Base-by-base conservation (phyloP, 2,888 invertebrate genomes). In the Eurois occulta region DNA sequence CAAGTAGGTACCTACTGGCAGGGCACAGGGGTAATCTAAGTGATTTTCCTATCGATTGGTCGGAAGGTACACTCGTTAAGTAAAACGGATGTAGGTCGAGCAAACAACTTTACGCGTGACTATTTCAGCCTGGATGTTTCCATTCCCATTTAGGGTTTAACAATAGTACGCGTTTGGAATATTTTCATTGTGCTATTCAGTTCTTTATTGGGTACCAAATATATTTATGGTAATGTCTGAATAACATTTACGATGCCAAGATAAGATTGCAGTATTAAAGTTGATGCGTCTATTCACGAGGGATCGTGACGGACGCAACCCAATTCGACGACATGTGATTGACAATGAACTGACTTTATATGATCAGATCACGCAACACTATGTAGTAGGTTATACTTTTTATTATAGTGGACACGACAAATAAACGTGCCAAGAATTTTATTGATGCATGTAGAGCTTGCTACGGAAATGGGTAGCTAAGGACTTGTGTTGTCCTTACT, bases 1-100 rank as follows among this genome's bases (percentile, higher is more conserved):
- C 76, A 77, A 78, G 69, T 83, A n/a, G n/a, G n/a, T n/a, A n/a
- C n/a, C n/a, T n/a, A 87, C 85, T 72, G 62, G 72, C 82, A 65
- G 75, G 80, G 78, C 72, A 76, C 78, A 80, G 60, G 72, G 80
- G 79, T 80, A 77, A 75, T 71, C 83, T 75, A 92, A 94, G 91
- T 92, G 92, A 94, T 92, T 93, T 93, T 92, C 91, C 88, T 88
- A 93, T 94, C 91, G 93, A 94, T 93, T 92, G 89, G 91, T 89
- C 90, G 46, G 41, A 80, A 68, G 90, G 86, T 83, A 86, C 87
- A 90, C 91, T 91, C 89, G 89, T 92, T 92, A 91, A 92, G 91
- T 91, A 92, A 92, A 89, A 90, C 90, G 89, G 89, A 92, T 92
- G 91, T 92, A 91, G 91, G 91, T 90, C 91, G 89, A 87, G 78